These are phyloP conservation scores for Acropora yongei DNA, from an alignment of 64 coral and sea anemone species.

Conservation along the genomic window DNA sequence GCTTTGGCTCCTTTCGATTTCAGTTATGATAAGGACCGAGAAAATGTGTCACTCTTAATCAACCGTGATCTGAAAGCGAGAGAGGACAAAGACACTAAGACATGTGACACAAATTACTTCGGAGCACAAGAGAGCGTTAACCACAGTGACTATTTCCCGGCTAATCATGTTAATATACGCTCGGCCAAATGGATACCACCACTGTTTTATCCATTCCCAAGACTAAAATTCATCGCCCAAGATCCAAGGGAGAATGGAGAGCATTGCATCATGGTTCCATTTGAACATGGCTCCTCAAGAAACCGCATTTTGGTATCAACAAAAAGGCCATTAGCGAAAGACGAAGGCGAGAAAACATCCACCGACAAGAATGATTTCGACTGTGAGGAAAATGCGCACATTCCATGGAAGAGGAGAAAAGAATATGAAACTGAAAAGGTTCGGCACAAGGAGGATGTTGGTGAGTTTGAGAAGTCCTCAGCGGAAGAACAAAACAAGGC, in stretches of 20 bases:
- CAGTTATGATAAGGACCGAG: neutral
- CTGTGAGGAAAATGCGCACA: neutral
- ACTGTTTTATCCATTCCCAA: neutral
- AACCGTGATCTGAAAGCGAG: neutral
- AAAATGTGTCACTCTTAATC: neutral
- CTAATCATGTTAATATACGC: neutral
- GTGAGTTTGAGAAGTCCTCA: neutral
- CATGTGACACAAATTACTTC: neutral
- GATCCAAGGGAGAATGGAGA: neutral
- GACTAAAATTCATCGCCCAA: neutral
- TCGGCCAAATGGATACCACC: neutral
- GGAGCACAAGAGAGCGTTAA: neutral
- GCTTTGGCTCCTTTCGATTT: neutral
- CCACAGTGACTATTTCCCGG: neutral
- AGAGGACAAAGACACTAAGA: neutral
- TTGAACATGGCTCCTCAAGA: neutral
- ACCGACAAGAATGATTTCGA: neutral
- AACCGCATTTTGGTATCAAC: neutral
- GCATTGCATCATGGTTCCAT: neutral
- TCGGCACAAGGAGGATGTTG: neutral
- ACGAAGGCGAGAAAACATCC: neutral
- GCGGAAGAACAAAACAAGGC: neutral
- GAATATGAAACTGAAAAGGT: neutral
- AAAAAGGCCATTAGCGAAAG: neutral
- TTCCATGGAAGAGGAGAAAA: neutral